Evolutionary conservation across 2,888 invertebrate species (phyloP).

Genomic region (Stictocephala bisonia): DNA sequence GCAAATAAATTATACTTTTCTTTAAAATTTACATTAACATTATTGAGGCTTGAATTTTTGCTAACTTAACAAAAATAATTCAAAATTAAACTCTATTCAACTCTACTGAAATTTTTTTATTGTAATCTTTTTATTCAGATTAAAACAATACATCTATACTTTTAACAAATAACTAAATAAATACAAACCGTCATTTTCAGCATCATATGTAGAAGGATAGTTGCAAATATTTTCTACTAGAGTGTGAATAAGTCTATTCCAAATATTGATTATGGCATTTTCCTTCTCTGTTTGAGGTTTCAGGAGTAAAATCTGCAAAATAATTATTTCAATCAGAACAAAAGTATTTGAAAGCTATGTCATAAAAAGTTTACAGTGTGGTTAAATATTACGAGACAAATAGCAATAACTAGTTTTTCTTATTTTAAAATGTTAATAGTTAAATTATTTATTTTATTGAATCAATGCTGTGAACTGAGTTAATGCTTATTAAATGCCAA

Average conservation of each 20-base stretch:
- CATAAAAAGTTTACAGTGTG: no score
- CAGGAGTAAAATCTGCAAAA: constrained; percentile 75
- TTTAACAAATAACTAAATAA: background rate
- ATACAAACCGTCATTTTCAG: constrained; percentile 76
- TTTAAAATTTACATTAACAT: no score
- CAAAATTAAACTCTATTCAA: no score
- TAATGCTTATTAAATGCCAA: no score
- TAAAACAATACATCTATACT: constrained; percentile 61
- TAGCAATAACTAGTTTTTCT: background rate
- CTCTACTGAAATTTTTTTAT: no score
- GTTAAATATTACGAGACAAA: constrained; percentile 39
- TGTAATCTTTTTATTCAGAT: no score
- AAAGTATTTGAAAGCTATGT: no score
- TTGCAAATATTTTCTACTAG: constrained; percentile 85
- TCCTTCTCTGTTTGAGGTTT: constrained; percentile 89
- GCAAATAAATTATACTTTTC: no score
- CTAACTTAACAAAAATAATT: no score
- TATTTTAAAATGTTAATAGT: background rate
- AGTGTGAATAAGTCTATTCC: constrained; percentile 91
- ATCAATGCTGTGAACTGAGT: background rate
- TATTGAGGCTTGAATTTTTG: no score
- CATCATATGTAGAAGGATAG: constrained; percentile 70
- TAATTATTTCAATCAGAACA: no score
- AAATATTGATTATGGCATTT: constrained; percentile 89
- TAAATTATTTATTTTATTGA: background rate